Evolutionary conservation across 2,113 vertebrate genomes (phyloP).

Genomic region (Ptychochromis oligacanthus): DNA sequence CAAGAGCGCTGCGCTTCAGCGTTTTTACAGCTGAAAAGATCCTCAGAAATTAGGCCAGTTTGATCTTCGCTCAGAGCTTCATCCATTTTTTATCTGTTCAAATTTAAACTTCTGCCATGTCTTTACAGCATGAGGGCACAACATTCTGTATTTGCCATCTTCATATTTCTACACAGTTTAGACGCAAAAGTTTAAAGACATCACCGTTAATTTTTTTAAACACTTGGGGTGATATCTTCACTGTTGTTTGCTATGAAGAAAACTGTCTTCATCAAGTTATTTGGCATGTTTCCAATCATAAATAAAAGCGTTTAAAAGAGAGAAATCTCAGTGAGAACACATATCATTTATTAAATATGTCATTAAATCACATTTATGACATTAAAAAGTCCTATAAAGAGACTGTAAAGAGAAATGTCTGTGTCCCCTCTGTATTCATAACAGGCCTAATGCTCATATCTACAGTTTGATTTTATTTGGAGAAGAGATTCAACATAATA

Average conservation of each 20-base stretch:
- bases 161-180: neutral
- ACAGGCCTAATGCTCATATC: neutral
- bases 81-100: conserved; percentile 60
- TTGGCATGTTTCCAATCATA: neutral
- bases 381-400: neutral
- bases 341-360: neutral
- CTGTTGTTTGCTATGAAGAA: neutral
- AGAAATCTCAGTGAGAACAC: neutral
- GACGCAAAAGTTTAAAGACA: neutral
- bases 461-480: neutral
- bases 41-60: conserved; percentile 43
- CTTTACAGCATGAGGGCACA: neutral
- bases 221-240: neutral
- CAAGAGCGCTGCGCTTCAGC: conserved; percentile 6
- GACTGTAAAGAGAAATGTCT: neutral
- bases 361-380: conserved; percentile 25
- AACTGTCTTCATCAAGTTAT: neutral
- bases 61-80: conserved; percentile 43
- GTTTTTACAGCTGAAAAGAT: conserved; percentile 36
- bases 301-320: neutral
- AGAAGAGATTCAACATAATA: neutral
- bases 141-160: neutral
- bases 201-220: neutral
- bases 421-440: neutral
- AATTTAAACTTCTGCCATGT: conserved; percentile 21